Evolutionary conservation across 2,797 vertebrate species (phyloP), one percentile per base, ranked within the genome.

Genomic region (Cynopterus sphinx): DNA sequence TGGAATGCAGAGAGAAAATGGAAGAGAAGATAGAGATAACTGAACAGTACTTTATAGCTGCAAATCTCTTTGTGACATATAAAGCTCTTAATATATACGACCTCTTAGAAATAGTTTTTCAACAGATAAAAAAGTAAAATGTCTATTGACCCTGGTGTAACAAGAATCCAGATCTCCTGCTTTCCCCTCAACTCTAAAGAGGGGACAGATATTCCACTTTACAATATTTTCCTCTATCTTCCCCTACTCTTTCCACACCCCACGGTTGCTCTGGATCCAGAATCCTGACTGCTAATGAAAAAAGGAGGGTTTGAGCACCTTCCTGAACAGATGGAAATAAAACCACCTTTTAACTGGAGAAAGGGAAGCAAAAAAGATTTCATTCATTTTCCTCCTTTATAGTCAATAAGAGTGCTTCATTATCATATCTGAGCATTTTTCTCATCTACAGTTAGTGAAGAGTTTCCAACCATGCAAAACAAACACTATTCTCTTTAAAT

Each of bases 231-330:
- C 79, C 28, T 88, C 31, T 57, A 21, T 31, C 33, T 65, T 10
- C 43, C 49, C 19, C 17, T 28, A n/a, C 49, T 92, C 57, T 88
- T 67, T 83, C 65, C 39, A 87, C 6, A 93, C 36, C 12, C 71
- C 55, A 91, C 43, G 17, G 19, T 9, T 75, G 31, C 65, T 87
- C 74, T 82, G 49, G 51, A 61, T 55, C 86, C 81, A 96, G 71
- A 90, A 95, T 86, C 74, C 74, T 94, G 78, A 86, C 59, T 92
- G 31, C 65, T 90, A 19, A 86, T 86, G 26, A 91, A 93, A 95
- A 24, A 87, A 8, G 31, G 21, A 71, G 16, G 43, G 28, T 67
- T 16, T 26, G 17, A 90, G 26, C 36, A 95, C 36, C 16, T 53
- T 92, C 28, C 36, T 84, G 39, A 11, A 74, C 46, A 97, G 24